These are phyloP conservation scores for Cecropterus lyciades DNA, from an alignment of 1,140 invertebrate genomes.

Conservation along the genomic window DNA sequence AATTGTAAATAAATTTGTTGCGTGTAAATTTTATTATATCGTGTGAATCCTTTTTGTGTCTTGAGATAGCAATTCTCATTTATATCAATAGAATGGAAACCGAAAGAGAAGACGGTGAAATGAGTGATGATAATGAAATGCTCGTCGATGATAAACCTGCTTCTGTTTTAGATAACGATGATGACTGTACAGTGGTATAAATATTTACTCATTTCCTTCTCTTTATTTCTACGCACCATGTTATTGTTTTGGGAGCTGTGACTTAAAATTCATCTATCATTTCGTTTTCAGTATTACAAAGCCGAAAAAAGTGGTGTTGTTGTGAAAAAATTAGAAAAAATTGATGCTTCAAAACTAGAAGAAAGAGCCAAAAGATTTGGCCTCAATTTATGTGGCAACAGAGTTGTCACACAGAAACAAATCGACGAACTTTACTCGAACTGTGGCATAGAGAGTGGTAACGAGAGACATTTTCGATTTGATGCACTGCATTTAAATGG, in stretches of 20 bases:
- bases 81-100: constrained; percentile 55
- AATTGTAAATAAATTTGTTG: too few species aligned
- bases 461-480: constrained; percentile 87
- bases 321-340: constrained; percentile 86
- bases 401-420: constrained; percentile 84
- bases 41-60: neutral
- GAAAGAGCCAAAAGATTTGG: constrained; percentile 90
- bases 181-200: constrained; percentile 59
- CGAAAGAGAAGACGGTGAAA: constrained; percentile 85
- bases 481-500: constrained; percentile 91
- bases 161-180: constrained; percentile 32
- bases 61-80: neutral
- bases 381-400: constrained; percentile 84
- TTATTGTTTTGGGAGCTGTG: too few species aligned
- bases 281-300: constrained; percentile 68
- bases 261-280: neutral
- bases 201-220: constrained; percentile 32
- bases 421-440: constrained; percentile 87
- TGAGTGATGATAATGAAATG: constrained; percentile 78
- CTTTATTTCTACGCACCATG: too few species aligned
- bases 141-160: constrained; percentile 58
- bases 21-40: too few species aligned
- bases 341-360: constrained; percentile 86
- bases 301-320: constrained; percentile 83
- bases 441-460: constrained; percentile 86